These are phyloP conservation scores for Eupithecia subumbrata DNA, from an alignment of 2,888 invertebrate genomes.

Conservation along the genomic window DNA sequence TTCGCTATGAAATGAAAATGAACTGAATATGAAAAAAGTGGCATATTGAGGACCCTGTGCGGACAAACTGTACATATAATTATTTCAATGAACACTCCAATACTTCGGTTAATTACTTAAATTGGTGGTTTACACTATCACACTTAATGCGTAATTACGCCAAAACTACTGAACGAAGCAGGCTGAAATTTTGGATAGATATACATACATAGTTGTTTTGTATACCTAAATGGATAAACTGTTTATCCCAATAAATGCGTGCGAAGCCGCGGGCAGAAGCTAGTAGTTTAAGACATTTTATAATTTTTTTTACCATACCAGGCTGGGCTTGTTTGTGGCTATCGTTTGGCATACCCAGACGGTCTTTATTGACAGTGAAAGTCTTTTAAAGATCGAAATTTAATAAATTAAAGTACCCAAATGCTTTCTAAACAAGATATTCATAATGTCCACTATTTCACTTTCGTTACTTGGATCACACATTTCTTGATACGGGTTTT, in stretches of 20 bases:
- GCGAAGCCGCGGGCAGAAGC: too few species aligned
- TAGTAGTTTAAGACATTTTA: background rate
- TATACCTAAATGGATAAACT: too few species aligned
- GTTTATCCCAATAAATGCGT: too few species aligned
- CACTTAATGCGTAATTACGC: too few species aligned
- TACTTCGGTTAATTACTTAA: too few species aligned
- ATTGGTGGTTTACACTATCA: background rate
- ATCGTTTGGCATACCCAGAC: background rate
- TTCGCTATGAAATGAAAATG: too few species aligned
- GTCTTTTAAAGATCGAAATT: background rate
- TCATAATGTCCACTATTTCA: background rate
- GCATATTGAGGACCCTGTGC: background rate
- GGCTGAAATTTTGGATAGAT: background rate
- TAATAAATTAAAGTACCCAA: background rate
- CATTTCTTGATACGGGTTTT: background rate
- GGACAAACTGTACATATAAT: background rate
- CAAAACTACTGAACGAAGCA: background rate
- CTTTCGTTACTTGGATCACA: background rate
- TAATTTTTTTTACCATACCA: background rate
- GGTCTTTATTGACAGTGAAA: conserved; percentile 3
- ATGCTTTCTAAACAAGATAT: conserved; percentile 5
- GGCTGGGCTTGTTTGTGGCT: background rate
- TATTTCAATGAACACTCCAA: too few species aligned
- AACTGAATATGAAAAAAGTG: background rate
- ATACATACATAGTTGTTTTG: too few species aligned